Conservation (phyloP, 2,888 invertebrate species). For the Eupeodes latifasciatus region DNA sequence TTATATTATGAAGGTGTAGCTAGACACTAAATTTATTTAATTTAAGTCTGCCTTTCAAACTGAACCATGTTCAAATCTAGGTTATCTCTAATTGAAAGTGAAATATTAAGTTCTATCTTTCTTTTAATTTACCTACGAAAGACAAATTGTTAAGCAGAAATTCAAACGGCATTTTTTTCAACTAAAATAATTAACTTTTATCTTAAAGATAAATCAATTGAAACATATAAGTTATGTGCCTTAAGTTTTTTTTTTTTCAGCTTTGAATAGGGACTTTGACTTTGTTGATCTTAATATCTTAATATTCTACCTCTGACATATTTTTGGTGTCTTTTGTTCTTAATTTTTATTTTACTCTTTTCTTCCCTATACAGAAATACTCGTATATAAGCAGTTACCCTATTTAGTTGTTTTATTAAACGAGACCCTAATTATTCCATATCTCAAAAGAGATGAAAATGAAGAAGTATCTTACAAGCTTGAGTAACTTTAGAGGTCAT, state of each 20-base stretch:
- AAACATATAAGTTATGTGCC: too few species aligned
- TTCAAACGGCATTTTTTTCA: neutral
- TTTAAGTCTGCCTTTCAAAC: neutral
- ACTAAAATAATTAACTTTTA: neutral
- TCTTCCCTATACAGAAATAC: conserved; percentile 27
- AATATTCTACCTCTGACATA: conserved; percentile 22
- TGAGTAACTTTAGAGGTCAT: conserved; percentile 83
- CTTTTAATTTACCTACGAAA: neutral
- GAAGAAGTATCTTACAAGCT: conserved; percentile 65
- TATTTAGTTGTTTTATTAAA: conserved; percentile 51
- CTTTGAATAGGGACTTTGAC: neutral
- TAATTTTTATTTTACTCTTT: conserved; percentile 63
- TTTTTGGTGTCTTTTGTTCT: conserved; percentile 54
- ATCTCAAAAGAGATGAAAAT: neutral
- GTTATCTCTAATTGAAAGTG: neutral
- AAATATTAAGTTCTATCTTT: neutral
- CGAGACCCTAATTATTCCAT: conserved; percentile 57
- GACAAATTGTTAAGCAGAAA: neutral
- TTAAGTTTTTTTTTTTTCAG: neutral
- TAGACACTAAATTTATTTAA: too few species aligned
- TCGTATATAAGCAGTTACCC: conserved; percentile 32
- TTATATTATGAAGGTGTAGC: too few species aligned
- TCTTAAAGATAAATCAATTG: neutral
- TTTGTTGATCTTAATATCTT: neutral
- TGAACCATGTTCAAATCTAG: neutral